Evolutionary conservation across 1,140 invertebrate species (phyloP).

Genomic region (Sycobia sp.): DNA sequence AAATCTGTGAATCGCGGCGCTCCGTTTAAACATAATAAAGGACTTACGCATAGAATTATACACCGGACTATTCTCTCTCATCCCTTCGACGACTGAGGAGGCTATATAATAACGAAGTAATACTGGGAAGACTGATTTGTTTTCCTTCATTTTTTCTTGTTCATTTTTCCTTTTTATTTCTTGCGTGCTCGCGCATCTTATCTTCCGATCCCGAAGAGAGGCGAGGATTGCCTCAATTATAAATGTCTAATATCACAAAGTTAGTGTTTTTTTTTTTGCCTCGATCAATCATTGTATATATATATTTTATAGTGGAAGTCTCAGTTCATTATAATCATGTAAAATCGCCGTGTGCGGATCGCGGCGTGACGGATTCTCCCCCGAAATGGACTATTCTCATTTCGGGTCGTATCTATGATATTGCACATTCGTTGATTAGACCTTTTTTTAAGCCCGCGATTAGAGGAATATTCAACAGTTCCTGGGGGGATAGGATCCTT

Average conservation of each 20-base stretch:
- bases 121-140: constrained; percentile 29
- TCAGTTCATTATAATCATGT: constrained; percentile 15
- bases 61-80: constrained; percentile 13
- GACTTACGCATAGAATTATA: constrained; percentile 7
- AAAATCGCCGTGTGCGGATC: constrained; percentile 26
- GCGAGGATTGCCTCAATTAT: constrained; percentile 30
- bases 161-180: constrained; percentile 12
- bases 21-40: constrained; percentile 16
- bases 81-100: constrained; percentile 13
- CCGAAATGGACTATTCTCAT: constrained; percentile 18
- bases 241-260: constrained; percentile 41
- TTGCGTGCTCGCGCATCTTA: constrained; percentile 19
- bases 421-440: constrained; percentile 36
- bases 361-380: constrained; percentile 2
- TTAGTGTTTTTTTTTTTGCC: constrained; percentile 16
- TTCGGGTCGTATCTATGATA: no score
- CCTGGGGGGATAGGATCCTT: constrained; percentile 29
- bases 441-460: constrained; percentile 24
- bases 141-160: no score
- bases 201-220: constrained; percentile 24
- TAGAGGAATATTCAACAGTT: constrained; percentile 32
- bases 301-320: no score
- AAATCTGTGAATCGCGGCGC: constrained; percentile 7
- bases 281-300: no score
- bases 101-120: constrained; percentile 33